Base-by-base conservation (phyloP, 2,797 vertebrate species). In the Paramormyrops hopkinsi region DNA sequence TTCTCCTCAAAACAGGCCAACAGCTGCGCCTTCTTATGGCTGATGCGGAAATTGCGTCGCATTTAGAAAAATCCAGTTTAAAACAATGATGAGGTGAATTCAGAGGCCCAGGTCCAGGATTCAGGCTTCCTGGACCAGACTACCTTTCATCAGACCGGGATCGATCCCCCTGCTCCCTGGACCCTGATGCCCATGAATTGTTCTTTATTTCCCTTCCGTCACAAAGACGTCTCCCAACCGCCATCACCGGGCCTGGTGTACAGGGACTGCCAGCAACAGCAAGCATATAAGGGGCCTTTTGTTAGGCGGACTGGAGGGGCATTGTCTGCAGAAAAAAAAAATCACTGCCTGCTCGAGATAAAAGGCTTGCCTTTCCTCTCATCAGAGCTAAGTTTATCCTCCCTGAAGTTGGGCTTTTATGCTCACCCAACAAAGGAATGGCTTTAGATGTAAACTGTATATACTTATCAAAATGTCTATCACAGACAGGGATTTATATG, bases 261-360 rank as follows among this genome's bases (percentile, higher is more conserved):
- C 92, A 90, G 92, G 92, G 90, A 90, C 11, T 91, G 90, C 92
- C 92, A 90, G 92, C 25, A 25, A 91, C 91, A 92, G 89, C 91
- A 93, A 90, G 90, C 79, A 86, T 90, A 96, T 95, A 96, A 96
- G 91, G 93, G 93, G 50, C 88, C 92, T 94, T 95, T 96, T 96
- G 94, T 96, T 94, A 88, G 89, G 87, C 17, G 14, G 91, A 94
- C 92, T 90, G 90, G 89, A 93, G 90, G 88, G 91, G 91, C 91
- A 94, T 93, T 93, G 93, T 93, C 91, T 93, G 85, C 6, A n/a
- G 51, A 59, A 56, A 93, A 51, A 92, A 92, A 92, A 93, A 92
- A 93, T 95, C 91, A 92, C 91, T 93, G 94, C 92, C 94, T 94
- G 94, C 93, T 94, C 93, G 88, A 93, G 92, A 95, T 94, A 94